Evolutionary conservation across 2,888 invertebrate genomes (phyloP).

Genomic region (Baronia brevicornis): DNA sequence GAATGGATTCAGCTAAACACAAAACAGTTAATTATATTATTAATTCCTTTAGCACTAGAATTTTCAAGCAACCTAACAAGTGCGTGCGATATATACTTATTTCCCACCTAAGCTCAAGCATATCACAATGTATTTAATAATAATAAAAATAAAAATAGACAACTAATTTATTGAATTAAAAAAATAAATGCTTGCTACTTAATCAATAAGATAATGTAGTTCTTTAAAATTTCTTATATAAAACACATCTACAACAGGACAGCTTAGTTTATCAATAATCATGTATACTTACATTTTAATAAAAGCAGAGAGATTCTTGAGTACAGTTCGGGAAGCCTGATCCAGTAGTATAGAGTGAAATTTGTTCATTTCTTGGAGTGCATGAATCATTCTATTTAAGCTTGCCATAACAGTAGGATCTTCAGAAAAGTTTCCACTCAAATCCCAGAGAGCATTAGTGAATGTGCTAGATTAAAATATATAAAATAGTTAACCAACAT

Average conservation of each 20-base stretch:
- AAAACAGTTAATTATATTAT: too few species aligned
- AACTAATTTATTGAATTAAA: too few species aligned
- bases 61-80: too few species aligned
- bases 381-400: constrained; percentile 78
- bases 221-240: constrained; percentile 9
- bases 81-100: too few species aligned
- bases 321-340: constrained; percentile 92
- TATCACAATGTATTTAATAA: too few species aligned
- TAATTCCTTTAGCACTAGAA: too few species aligned
- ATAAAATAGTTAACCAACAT: too few species aligned
- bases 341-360: constrained; percentile 93
- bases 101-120: too few species aligned
- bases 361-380: constrained; percentile 94
- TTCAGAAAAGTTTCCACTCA: constrained; percentile 90
- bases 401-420: constrained; percentile 88
- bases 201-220: too few species aligned
- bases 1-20: too few species aligned
- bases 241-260: background rate
- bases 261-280: constrained; percentile 4
- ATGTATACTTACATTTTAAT: constrained; percentile 85
- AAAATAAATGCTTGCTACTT: too few species aligned
- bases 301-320: constrained; percentile 92
- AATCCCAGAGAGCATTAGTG: constrained; percentile 91
- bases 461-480: constrained; percentile 54
- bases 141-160: too few species aligned